phyloP scores from a whole-genome alignment of 35 echinoderm and acorn worm genomes.

The Ophioderma brevispina region DNA sequence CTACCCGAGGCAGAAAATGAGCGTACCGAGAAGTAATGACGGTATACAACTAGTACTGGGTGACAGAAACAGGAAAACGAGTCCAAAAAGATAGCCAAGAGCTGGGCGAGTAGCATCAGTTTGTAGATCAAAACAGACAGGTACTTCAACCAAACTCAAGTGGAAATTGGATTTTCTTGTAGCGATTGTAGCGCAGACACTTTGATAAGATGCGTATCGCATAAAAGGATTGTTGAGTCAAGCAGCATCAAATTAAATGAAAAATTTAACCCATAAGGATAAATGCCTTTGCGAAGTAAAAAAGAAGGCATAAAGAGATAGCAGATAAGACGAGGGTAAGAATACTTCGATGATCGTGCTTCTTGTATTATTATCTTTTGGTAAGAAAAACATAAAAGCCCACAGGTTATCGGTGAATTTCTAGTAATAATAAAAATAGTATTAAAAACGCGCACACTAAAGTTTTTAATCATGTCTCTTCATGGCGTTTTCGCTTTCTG shows the following conservation, averaged over 20 bases:
- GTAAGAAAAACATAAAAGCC: too few relatives aligned
- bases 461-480: too few relatives aligned
- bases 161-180: constrained; percentile 7
- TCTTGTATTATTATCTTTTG: too few relatives aligned
- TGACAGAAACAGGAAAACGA: neutral
- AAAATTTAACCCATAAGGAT: neutral
- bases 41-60: neutral
- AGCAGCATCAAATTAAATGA: neutral
- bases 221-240: neutral
- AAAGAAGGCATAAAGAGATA: neutral
- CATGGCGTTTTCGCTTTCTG: too few relatives aligned
- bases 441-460: too few relatives aligned
- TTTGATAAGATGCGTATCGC: neutral
- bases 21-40: neutral
- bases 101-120: neutral
- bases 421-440: too few relatives aligned
- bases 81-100: constrained; percentile 6
- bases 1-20: neutral
- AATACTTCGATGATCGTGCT: too few relatives aligned
- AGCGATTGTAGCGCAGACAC: neutral
- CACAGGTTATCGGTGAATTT: too few relatives aligned
- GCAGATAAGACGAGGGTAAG: too few relatives aligned
- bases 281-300: neutral
- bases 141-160: neutral
- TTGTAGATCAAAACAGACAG: constrained; percentile 10